A percentile compares a stretch with the other conserved stretches of the same genome.
These are phyloP conservation scores for Antidorcas marsupialis DNA, from an alignment of 2,113 vertebrate genomes.

Conservation along the genomic window DNA sequence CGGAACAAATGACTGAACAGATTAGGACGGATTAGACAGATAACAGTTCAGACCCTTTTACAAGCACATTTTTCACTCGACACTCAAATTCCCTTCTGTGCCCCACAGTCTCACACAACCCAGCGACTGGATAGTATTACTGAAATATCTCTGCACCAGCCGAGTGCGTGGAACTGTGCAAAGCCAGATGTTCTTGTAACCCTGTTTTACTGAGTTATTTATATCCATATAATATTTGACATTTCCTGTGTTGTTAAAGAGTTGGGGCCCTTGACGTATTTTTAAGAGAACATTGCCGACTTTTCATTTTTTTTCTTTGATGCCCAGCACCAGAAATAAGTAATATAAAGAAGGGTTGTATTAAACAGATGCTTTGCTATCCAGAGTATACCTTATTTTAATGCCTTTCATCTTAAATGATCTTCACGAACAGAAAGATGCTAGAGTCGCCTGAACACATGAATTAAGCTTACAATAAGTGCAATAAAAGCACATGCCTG, in stretches of 20 bases:
- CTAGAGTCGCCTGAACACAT: neutral
- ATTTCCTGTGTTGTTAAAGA: slow-evolving; percentile 77
- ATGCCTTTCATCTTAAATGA: slow-evolving; percentile 58
- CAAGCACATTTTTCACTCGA: slow-evolving; percentile 65
- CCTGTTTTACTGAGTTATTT: slow-evolving; percentile 72
- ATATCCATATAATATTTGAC: slow-evolving; percentile 74
- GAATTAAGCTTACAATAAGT: neutral
- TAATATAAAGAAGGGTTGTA: neutral
- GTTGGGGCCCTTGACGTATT: slow-evolving; percentile 59
- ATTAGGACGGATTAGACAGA: slow-evolving; percentile 53
- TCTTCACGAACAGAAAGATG: slow-evolving; percentile 10
- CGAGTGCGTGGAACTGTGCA: slow-evolving; percentile 40
- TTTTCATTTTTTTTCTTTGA: slow-evolving; percentile 54
- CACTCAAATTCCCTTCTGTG: slow-evolving; percentile 69
- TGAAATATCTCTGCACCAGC: slow-evolving; percentile 52
- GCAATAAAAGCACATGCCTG: neutral
- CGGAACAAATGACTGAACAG: slow-evolving; percentile 73
- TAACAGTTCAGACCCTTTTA: slow-evolving; percentile 69
- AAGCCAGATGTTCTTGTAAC: slow-evolving; percentile 75
- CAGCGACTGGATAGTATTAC: slow-evolving; percentile 43
- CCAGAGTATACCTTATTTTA: slow-evolving; percentile 33
- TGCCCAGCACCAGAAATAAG: slow-evolving; percentile 52
- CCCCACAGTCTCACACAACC: slow-evolving; percentile 53
- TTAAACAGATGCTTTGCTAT: slow-evolving; percentile 56
- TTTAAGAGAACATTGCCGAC: slow-evolving; percentile 40